Conservation (phyloP, 2,888 invertebrate genomes). For the Aricia artaxerxes region DNA sequence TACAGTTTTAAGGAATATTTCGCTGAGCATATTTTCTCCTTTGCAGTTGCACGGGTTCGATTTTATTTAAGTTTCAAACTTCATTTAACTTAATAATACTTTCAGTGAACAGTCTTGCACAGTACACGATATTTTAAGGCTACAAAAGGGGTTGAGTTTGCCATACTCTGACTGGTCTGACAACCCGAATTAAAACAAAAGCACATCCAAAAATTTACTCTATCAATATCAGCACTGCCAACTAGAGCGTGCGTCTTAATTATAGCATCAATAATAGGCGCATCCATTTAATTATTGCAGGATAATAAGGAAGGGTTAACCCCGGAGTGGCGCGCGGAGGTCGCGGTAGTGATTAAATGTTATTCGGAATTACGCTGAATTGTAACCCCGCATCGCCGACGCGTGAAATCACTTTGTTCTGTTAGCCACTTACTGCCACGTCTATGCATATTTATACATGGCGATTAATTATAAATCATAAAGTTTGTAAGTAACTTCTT, state of each 20-base stretch:
- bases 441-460: background rate
- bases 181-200: slow-evolving; percentile 30
- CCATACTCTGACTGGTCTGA: background rate
- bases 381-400: slow-evolving; percentile 60
- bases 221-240: background rate
- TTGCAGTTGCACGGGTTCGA: too few relatives aligned
- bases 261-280: slow-evolving; percentile 56
- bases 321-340: slow-evolving; percentile 52
- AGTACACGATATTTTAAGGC: too few relatives aligned
- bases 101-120: too few relatives aligned
- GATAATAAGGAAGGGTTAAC: slow-evolving; percentile 60
- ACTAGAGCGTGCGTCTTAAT: slow-evolving; percentile 40
- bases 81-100: too few relatives aligned
- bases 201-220: slow-evolving; percentile 21
- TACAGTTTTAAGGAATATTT: too few relatives aligned
- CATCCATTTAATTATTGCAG: slow-evolving; percentile 65
- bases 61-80: too few relatives aligned
- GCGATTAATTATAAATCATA: background rate
- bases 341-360: slow-evolving; percentile 65
- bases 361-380: slow-evolving; percentile 66
- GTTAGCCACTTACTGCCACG: slow-evolving; percentile 57
- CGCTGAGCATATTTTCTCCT: too few relatives aligned
- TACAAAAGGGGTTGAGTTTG: too few relatives aligned
- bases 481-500: background rate
- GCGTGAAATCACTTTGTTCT: slow-evolving; percentile 79